These are phyloP conservation scores for Sylvicola fuscatus DNA, from an alignment of 2,888 invertebrate species.

Conservation along the genomic window DNA sequence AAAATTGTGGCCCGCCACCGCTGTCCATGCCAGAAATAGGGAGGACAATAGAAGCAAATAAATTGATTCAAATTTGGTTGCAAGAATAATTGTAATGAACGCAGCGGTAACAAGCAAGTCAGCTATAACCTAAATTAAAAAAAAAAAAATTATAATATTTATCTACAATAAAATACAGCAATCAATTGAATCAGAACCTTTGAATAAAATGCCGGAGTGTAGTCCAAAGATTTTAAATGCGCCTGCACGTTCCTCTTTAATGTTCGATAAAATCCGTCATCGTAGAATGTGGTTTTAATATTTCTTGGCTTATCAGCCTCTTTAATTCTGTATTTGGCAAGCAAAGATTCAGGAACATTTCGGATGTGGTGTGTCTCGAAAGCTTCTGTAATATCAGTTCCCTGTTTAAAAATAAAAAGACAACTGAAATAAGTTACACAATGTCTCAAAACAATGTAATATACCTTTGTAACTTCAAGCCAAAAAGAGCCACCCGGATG, in stretches of 20 bases:
- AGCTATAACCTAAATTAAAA: constrained; percentile 17
- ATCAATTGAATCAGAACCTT: constrained; percentile 1
- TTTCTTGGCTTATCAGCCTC: constrained; percentile 41
- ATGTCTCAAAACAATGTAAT: neutral
- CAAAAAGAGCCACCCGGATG: constrained; percentile 79
- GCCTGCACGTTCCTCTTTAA: constrained; percentile 36
- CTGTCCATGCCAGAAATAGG: constrained; percentile 32
- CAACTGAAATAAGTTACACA: neutral
- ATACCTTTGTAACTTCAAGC: constrained; percentile 45
- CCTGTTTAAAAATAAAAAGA: constrained; percentile 21
- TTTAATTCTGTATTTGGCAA: constrained; percentile 43
- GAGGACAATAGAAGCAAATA: constrained; percentile 27
- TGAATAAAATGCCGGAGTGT: constrained; percentile 13
- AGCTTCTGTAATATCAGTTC: constrained; percentile 61
- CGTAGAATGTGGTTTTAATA: constrained; percentile 50
- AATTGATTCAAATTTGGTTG: constrained; percentile 18
- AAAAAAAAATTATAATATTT: neutral
- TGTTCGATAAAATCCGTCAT: constrained; percentile 52
- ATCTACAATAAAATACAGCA: no score
- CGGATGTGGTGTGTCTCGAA: constrained; percentile 55
- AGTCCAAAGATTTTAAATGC: constrained; percentile 32
- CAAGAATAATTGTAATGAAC: constrained; percentile 18
- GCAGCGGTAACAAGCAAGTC: constrained; percentile 22
- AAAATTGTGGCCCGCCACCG: constrained; percentile 51
- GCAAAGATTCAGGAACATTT: constrained; percentile 31